These are phyloP conservation scores for Actenoides hombroni DNA, from an alignment of 2,113 vertebrate genomes.

Conservation along the genomic window DNA sequence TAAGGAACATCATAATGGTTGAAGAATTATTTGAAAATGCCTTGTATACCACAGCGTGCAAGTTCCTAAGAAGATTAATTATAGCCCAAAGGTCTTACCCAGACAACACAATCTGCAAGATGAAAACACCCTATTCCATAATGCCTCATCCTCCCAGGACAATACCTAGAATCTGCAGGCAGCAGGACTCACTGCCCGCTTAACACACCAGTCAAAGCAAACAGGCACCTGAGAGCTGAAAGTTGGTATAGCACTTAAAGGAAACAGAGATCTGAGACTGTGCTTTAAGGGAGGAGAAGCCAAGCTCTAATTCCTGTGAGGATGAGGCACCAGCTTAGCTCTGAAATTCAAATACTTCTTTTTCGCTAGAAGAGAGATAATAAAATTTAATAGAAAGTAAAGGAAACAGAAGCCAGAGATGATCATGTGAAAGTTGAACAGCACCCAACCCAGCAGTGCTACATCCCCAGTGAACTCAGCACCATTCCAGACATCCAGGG, in stretches of 20 bases:
- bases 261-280: conserved; percentile 10
- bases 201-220: not conserved
- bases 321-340: not conserved
- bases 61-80: not conserved
- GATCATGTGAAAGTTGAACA: not conserved
- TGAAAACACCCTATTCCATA: not conserved
- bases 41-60: not conserved
- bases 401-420: not conserved
- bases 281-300: conserved; percentile 18
- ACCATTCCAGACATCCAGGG: not conserved
- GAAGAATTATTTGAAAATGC: not conserved
- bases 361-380: not conserved
- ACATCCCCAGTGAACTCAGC: not conserved
- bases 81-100: not conserved
- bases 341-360: conserved; percentile 30
- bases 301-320: not conserved
- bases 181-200: not conserved
- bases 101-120: not conserved
- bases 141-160: not conserved
- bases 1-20: not conserved
- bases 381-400: not conserved
- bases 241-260: not conserved
- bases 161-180: not conserved
- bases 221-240: not conserved
- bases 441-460: not conserved